phyloP scores from a whole-genome alignment of 2,113 vertebrate genomes.

The Pampusana beccarii region DNA sequence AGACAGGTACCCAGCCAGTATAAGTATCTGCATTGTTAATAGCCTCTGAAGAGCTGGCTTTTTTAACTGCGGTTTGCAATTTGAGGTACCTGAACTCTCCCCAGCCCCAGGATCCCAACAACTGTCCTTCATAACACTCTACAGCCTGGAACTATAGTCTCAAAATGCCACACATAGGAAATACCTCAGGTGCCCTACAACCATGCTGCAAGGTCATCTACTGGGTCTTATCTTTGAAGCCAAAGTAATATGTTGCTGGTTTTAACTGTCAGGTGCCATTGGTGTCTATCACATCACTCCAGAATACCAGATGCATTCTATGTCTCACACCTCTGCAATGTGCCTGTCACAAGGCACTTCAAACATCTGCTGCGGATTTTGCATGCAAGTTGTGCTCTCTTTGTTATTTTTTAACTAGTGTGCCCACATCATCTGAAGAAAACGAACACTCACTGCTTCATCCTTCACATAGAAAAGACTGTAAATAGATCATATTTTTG shows the following conservation, averaged over 20 bases:
- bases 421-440: neutral
- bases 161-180: neutral
- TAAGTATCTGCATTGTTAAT: neutral
- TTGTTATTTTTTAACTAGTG: neutral
- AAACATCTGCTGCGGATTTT: neutral
- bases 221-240: neutral
- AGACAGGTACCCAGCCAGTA: neutral
- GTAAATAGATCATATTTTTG: neutral
- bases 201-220: neutral
- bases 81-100: neutral
- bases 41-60: neutral
- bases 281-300: neutral
- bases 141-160: neutral
- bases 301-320: neutral
- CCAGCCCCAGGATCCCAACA: neutral
- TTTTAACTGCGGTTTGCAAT: neutral
- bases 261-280: neutral
- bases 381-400: neutral
- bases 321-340: neutral
- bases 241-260: neutral
- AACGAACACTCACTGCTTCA: neutral
- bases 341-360: accelerated
- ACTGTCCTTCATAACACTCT: neutral
- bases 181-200: neutral
- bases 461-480: neutral